Evolutionary conservation across 2,113 vertebrate genomes (phyloP).

Genomic region (Danionella cerebrum): DNA sequence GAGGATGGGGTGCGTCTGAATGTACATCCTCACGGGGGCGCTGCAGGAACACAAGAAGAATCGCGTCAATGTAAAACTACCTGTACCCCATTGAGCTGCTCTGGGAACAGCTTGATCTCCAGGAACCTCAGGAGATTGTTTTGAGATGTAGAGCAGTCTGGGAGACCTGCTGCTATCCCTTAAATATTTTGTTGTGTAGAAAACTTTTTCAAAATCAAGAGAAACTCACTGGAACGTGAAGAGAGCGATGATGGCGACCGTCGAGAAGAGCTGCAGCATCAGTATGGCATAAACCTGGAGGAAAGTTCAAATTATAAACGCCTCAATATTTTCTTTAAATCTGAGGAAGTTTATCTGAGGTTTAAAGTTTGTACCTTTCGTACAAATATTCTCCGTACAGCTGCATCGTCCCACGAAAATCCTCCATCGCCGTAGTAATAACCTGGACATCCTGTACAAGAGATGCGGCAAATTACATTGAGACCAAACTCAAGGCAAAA

Average conservation of each 20-base stretch:
- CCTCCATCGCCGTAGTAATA: constrained; percentile 66
- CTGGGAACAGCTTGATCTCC: no score
- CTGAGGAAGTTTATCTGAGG: no score
- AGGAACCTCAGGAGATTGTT: no score
- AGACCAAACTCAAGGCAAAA: background rate
- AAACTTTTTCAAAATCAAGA: background rate
- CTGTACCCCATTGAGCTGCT: no score
- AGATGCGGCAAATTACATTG: background rate
- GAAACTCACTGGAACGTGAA: constrained; percentile 87
- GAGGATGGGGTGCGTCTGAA: constrained; percentile 80
- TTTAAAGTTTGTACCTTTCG: constrained; percentile 72
- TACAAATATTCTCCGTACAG: constrained; percentile 80
- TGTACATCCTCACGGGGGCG: constrained; percentile 74
- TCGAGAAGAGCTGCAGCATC: constrained; percentile 78
- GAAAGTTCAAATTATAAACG: background rate
- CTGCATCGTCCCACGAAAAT: constrained; percentile 81
- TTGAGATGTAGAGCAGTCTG: no score
- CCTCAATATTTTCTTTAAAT: no score
- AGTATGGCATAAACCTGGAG: constrained; percentile 87
- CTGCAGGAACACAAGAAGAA: constrained; percentile 52
- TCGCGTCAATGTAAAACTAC: no score
- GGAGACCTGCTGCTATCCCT: no score
- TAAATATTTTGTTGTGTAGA: no score
- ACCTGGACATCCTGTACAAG: constrained; percentile 44
- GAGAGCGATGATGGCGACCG: constrained; percentile 72